Evolutionary conservation across 2,113 vertebrate species (phyloP), one percentile per base, ranked within the genome.

Genomic region (Puma concolor): DNA sequence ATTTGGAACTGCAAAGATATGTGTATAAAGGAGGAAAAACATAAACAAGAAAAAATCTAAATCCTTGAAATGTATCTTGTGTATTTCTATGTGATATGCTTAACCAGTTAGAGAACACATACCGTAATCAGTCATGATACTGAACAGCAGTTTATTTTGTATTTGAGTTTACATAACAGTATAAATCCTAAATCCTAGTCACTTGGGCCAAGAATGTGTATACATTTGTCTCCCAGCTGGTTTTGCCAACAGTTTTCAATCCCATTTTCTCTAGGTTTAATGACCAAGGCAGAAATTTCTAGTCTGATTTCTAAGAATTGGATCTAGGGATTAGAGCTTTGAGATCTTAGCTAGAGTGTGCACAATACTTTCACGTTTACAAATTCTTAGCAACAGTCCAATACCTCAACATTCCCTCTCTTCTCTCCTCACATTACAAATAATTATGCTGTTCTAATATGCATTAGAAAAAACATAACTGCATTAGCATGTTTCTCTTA

Each of bases 241-340:
- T 69, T 94, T 76, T 84, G 15, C 52, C 33, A 80, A 50, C 36
- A 66, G n/a, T 93, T 71, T 95, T 84, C 29, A 91, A 60, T 74
- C 10, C 84, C 4, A 85, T 97, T 96, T 91, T 76, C n/a, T 86
- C 66, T 81, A 76, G 17, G 17, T 44, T 88, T 82, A 77, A 9
- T 72, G 66, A 76, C 33, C 38, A 87, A 44, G 5, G 66, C 27
- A 91, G 29, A 96, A 48, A 89, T 95, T 82, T 97, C 48, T 91
- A 88, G 19, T 38, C n/a, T 93, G 44, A 44, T 44, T 87, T 96
- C 76, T 21, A 31, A 69, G 64, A 87, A 50, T 50, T 66, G 71
- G 7, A 52, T 85, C n/a, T 93, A 81, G 31, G 50, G 48, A 77
- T 94, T 83, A 57, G 31, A 57, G 19, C 90, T 86, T 29, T 81